phyloP scores from a whole-genome alignment of 35 echinoderm and acorn worm genomes.

The Lytechinus variegatus region DNA sequence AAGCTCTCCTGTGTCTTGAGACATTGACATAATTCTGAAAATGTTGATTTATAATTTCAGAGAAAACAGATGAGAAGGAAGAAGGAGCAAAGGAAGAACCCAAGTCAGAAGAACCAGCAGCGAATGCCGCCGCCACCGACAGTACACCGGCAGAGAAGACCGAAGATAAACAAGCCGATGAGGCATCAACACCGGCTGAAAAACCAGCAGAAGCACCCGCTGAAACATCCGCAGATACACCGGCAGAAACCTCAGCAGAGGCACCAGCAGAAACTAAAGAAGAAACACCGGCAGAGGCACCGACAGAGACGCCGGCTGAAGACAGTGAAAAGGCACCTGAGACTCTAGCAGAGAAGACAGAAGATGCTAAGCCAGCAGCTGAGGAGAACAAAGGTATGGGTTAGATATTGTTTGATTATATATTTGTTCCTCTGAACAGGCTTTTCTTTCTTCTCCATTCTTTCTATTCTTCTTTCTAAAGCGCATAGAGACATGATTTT shows the following conservation, averaged over 20 bases:
- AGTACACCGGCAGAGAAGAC: slow-evolving; percentile 24
- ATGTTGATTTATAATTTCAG: not conserved
- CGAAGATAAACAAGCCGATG: slow-evolving; percentile 37
- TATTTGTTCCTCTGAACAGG: no score
- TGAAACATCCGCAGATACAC: not conserved
- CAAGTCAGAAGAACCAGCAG: slow-evolving; percentile 31
- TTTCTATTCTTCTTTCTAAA: no score
- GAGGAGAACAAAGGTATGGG: not conserved
- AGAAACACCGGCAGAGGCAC: not conserved
- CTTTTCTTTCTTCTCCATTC: no score
- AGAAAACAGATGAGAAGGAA: slow-evolving; percentile 48
- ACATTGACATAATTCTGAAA: not conserved
- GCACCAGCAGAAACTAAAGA: not conserved
- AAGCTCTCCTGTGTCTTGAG: not conserved
- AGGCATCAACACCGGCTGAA: not conserved
- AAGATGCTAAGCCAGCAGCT: not conserved
- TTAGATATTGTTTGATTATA: not conserved
- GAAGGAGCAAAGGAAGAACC: slow-evolving; percentile 61
- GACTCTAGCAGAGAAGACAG: not conserved
- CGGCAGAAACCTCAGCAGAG: not conserved
- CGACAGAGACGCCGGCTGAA: not conserved
- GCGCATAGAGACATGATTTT: no score
- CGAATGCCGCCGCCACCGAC: not conserved
- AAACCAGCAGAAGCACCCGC: not conserved
- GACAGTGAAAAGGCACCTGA: not conserved